Conservation (phyloP, 2,888 invertebrate genomes). For the Notodonta ziczac region DNA sequence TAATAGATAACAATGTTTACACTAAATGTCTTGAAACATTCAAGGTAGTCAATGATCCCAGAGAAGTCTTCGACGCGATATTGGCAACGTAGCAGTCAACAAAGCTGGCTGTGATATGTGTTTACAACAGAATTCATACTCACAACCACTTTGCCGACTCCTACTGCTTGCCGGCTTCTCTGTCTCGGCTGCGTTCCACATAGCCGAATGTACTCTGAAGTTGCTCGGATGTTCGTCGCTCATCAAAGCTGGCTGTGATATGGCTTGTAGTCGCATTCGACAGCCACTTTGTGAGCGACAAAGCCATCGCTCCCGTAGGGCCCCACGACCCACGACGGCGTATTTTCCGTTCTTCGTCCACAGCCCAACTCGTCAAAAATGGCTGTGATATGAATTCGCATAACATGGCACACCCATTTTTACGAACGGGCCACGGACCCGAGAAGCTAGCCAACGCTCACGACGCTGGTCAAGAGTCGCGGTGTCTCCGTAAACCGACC, state of each 20-base stretch:
- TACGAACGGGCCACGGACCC: constrained; percentile 86
- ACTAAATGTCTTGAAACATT: no score
- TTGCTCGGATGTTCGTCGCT: constrained; percentile 82
- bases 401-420: constrained; percentile 92
- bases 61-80: not conserved
- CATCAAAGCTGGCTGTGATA: constrained; percentile 99
- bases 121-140: constrained; percentile 81
- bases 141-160: constrained; percentile 94
- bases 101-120: constrained; percentile 99
- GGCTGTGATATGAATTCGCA: constrained; percentile 93
- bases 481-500: constrained; percentile 86
- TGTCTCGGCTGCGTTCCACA: constrained; percentile 2
- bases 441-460: constrained; percentile 7
- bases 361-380: constrained; percentile 96
- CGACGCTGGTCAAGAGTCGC: constrained; percentile 7
- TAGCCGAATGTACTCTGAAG: not conserved
- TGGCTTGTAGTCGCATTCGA: constrained; percentile 89
- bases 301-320: constrained; percentile 29
- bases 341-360: constrained; percentile 41
- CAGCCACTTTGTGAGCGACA: constrained; percentile 96
- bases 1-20: no score
- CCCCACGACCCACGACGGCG: not conserved
- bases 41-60: not conserved
- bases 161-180: constrained; percentile 33
- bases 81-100: constrained; percentile 56